Percentiles rank a stretch among this genome's conserved stretches.
phyloP scores from a whole-genome alignment of 1,140 invertebrate genomes.

The Tetranychus cinnabarinus region DNA sequence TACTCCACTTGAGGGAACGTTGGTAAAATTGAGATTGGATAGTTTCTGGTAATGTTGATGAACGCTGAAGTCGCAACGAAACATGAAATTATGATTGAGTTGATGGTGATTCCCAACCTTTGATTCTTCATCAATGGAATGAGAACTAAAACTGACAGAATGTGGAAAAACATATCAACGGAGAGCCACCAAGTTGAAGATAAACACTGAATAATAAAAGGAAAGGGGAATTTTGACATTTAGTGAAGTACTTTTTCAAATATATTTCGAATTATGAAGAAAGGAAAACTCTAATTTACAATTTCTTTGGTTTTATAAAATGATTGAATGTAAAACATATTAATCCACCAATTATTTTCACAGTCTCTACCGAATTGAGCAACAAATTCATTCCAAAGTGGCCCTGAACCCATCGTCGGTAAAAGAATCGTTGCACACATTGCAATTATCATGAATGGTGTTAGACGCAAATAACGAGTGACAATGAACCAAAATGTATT shows the following conservation, averaged over 20 bases:
- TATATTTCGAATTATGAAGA: no score
- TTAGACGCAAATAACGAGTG: constrained; percentile 4
- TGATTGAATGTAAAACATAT: constrained; percentile 11
- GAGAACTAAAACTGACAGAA: not conserved
- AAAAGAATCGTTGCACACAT: constrained; percentile 6
- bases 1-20: not conserved
- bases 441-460: constrained; percentile 6
- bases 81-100: not conserved
- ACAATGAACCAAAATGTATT: not conserved
- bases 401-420: constrained; percentile 7
- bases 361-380: constrained; percentile 8
- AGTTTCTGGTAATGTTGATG: not conserved
- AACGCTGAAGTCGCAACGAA: not conserved
- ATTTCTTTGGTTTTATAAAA: constrained; percentile 5
- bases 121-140: not conserved
- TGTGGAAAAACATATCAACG: not conserved
- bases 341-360: constrained; percentile 14
- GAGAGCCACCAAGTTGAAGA: not conserved
- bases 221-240: no score
- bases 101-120: not conserved
- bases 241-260: no score
- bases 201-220: not conserved
- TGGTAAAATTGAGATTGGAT: not conserved
- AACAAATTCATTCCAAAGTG: constrained; percentile 8
- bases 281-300: not conserved